These are phyloP conservation scores for Drosophila lini DNA, from an alignment of 1,140 invertebrate species.

Conservation along the genomic window DNA sequence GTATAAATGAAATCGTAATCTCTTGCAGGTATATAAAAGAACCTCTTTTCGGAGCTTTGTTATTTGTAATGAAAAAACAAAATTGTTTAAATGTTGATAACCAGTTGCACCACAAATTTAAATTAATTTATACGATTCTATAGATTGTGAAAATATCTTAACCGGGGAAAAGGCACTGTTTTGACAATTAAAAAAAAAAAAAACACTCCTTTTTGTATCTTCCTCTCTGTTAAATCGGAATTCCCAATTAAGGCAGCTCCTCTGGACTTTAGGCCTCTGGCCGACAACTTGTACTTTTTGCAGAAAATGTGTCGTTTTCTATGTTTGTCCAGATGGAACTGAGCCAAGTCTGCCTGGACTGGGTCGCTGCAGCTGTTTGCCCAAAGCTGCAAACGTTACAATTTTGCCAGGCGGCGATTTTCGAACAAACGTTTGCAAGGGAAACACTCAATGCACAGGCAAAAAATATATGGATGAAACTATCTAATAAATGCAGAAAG, in stretches of 20 bases:
- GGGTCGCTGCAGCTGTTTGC: slow-evolving; percentile 66
- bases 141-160: too few species aligned
- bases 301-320: slow-evolving; percentile 63
- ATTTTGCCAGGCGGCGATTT: slow-evolving; percentile 60
- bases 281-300: slow-evolving; percentile 47
- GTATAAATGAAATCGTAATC: too few species aligned
- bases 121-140: background rate
- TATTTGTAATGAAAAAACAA: background rate
- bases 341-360: slow-evolving; percentile 30
- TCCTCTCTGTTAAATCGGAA: background rate
- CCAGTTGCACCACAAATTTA: background rate
- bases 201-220: background rate
- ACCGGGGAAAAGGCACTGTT: background rate
- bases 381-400: slow-evolving; percentile 61
- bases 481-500: background rate
- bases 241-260: slow-evolving; percentile 4
- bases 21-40: too few species aligned
- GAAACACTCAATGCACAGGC: slow-evolving; percentile 52
- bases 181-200: too few species aligned
- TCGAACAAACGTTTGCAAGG: slow-evolving; percentile 49
- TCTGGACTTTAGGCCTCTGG: background rate
- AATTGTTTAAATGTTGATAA: too few species aligned
- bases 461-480: background rate
- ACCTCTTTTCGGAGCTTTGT: too few species aligned
- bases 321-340: slow-evolving; percentile 77